Percentiles rank a stretch among this genome's conserved stretches.
phyloP scores from a whole-genome alignment of 2,113 vertebrate genomes.

The Propithecus coquereli region DNA sequence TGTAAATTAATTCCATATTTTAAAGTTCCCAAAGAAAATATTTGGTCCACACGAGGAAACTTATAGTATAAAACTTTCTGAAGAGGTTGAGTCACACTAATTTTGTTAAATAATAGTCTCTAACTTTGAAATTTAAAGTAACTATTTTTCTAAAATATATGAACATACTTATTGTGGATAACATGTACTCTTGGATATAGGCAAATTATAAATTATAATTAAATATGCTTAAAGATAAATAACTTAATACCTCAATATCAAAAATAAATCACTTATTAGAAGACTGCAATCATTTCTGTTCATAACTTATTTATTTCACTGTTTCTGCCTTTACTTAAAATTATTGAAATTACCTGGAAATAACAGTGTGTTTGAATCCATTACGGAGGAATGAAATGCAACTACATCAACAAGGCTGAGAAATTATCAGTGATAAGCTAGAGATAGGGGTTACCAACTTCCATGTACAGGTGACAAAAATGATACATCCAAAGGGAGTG shows the following conservation, averaged over 20 bases:
- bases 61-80: background rate
- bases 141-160: background rate
- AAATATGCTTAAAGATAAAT: background rate
- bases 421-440: background rate
- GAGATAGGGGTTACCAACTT: background rate
- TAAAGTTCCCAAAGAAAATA: background rate
- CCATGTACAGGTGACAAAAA: background rate
- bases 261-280: background rate
- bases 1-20: background rate
- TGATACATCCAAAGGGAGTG: background rate
- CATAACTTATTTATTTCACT: background rate
- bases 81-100: background rate
- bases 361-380: background rate
- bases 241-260: background rate
- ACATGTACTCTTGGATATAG: background rate
- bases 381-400: background rate
- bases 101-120: background rate
- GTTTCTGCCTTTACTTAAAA: background rate
- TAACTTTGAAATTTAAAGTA: background rate
- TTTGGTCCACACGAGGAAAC: background rate
- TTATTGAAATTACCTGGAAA: background rate
- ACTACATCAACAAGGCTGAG: background rate
- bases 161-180: background rate
- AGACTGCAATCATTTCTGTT: background rate
- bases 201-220: background rate